These are phyloP conservation scores for Polypterus bichir DNA, from an alignment of 2,113 vertebrate species.

Conservation along the genomic window DNA sequence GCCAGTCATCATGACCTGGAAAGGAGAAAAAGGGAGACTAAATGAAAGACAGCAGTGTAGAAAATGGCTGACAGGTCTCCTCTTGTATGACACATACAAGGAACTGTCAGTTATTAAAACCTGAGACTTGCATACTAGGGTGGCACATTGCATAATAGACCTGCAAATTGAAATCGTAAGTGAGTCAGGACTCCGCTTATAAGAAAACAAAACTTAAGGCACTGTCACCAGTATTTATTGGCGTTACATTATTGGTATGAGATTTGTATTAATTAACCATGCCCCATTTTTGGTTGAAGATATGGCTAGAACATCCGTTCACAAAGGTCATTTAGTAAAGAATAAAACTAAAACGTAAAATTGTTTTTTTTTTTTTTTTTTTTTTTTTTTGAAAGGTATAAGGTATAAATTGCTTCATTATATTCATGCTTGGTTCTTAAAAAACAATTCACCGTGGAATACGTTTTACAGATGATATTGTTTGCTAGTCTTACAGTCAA, in stretches of 20 bases:
- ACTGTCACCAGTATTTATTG: slow-evolving; percentile 8
- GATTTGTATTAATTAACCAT: slow-evolving; percentile 13
- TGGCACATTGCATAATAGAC: slow-evolving; percentile 7
- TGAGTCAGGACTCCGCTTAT: slow-evolving; percentile 12
- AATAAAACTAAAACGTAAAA: too few species aligned
- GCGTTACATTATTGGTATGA: slow-evolving; percentile 5
- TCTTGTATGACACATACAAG: slow-evolving; percentile 9
- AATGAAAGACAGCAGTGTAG: slow-evolving; percentile 7
- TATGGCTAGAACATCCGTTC: too few species aligned
- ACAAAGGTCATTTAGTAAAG: too few species aligned
- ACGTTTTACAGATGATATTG: too few species aligned
- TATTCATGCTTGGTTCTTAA: too few species aligned
- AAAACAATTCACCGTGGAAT: too few species aligned
- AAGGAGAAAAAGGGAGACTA: slow-evolving; percentile 3
- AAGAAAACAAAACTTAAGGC: slow-evolving; percentile 16
- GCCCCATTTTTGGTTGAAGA: too few species aligned
- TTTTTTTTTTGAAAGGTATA: too few species aligned
- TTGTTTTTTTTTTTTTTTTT: too few species aligned
- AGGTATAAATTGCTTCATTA: too few species aligned
- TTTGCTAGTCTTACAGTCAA: too few species aligned
- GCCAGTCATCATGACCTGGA: slow-evolving; percentile 9
- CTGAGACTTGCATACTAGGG: not conserved
- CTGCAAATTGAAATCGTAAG: slow-evolving; percentile 14
- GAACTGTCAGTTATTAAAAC: slow-evolving; percentile 8
- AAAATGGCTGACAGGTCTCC: not conserved